These are phyloP conservation scores for Hippocampus abdominalis DNA, from an alignment of 2,113 vertebrate genomes.

Conservation along the genomic window DNA sequence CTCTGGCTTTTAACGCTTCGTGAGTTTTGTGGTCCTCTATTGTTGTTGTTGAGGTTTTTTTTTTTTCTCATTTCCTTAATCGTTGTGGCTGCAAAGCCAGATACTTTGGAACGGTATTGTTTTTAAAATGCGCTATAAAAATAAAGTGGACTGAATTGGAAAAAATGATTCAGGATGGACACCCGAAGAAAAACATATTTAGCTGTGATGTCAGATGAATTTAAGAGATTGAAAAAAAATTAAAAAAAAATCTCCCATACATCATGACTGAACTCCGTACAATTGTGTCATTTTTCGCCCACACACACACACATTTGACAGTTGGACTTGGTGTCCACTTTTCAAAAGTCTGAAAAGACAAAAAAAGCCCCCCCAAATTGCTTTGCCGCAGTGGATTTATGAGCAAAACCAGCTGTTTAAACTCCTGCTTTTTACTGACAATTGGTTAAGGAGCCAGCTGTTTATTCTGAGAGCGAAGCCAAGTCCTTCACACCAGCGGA, in stretches of 20 bases:
- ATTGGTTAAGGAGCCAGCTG: conserved; percentile 70
- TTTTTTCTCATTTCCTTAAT: too few species aligned
- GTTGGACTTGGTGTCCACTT: conserved; percentile 19
- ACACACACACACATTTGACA: not conserved
- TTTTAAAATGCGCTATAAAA: too few species aligned
- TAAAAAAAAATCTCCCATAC: not conserved
- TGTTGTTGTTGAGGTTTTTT: too few species aligned
- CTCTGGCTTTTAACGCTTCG: too few species aligned
- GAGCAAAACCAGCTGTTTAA: conserved; percentile 73
- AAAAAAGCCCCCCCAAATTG: conserved; percentile 11
- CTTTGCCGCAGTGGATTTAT: conserved; percentile 34
- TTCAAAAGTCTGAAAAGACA: conserved; percentile 10
- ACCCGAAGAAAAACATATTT: not conserved
- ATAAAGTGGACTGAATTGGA: not conserved
- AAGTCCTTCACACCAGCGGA: conserved; percentile 59
- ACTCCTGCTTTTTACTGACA: conserved; percentile 67
- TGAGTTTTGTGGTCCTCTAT: too few species aligned
- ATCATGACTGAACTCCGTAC: not conserved
- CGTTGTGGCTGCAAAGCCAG: too few species aligned
- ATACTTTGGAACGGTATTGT: too few species aligned
- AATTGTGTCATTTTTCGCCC: not conserved
- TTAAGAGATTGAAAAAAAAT: not conserved
- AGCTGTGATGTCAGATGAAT: not conserved
- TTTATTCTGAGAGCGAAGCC: conserved; percentile 67
- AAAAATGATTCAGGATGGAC: conserved; percentile 41